Percentiles rank a stretch among this genome's conserved stretches.
Evolutionary conservation across 92 coral and sea anemone genomes (phyloP).

Genomic region (Siderastrea radians): DNA sequence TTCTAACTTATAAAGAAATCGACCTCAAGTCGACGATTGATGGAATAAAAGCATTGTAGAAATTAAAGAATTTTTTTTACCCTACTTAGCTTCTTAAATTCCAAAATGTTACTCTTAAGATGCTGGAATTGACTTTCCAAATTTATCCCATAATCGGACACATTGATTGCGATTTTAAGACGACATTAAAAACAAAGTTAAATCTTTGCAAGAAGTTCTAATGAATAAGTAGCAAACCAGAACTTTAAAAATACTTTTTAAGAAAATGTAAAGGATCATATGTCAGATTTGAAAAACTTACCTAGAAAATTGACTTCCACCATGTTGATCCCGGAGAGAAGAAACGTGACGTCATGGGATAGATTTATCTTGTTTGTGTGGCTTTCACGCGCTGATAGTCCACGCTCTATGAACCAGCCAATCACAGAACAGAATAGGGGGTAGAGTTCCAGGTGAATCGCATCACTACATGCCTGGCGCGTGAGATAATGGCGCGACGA

Average conservation of each 20-base stretch:
- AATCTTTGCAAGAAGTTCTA: too few relatives aligned
- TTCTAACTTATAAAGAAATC: constrained; percentile 5
- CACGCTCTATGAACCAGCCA: constrained; percentile 63
- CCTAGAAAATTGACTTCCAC: constrained; percentile 44
- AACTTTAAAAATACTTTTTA: background rate
- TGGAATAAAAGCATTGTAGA: background rate
- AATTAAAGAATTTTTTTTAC: too few relatives aligned
- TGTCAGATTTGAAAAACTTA: constrained; percentile 37
- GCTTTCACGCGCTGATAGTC: constrained; percentile 22
- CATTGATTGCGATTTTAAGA: background rate
- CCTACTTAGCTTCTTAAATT: too few relatives aligned
- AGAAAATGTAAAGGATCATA: background rate
- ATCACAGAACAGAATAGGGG: constrained; percentile 34
- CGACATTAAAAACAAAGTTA: background rate
- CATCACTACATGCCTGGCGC: constrained; percentile 41
- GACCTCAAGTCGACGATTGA: background rate
- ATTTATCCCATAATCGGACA: background rate
- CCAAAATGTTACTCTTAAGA: too few relatives aligned
- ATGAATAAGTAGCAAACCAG: background rate
- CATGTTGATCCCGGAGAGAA: constrained; percentile 37
- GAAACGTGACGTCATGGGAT: constrained; percentile 76
- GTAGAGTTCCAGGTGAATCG: constrained; percentile 50
- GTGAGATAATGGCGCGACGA: constrained; percentile 51
- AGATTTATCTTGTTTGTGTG: constrained; percentile 43
- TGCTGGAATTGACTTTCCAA: too few relatives aligned